A percentile compares a stretch with the other conserved stretches of the same genome.
Evolutionary conservation across 2,113 vertebrate genomes (phyloP).

Genomic region (Rhinolophus sinicus): DNA sequence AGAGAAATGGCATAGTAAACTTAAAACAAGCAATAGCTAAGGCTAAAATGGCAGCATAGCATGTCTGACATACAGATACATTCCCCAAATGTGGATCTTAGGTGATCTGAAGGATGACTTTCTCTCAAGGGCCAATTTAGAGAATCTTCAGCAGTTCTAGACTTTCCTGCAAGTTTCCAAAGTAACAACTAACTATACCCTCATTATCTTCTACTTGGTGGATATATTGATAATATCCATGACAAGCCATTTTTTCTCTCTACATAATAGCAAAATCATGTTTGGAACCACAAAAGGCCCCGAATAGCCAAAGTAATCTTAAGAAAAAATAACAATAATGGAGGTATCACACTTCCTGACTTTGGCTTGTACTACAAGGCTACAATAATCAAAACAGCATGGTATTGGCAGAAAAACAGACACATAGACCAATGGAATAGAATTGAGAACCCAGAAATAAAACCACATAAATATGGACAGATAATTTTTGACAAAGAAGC

Average conservation of each 20-base stretch:
- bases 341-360: too few species aligned
- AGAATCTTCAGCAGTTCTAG: not conserved
- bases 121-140: not conserved
- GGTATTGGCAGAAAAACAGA: too few species aligned
- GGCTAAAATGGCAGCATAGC: not conserved
- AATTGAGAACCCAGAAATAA: too few species aligned
- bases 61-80: not conserved
- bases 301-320: too few species aligned
- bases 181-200: not conserved
- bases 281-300: too few species aligned
- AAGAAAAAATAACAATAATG: too few species aligned
- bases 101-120: not conserved
- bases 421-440: too few species aligned
- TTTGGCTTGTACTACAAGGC: too few species aligned
- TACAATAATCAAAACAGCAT: too few species aligned
- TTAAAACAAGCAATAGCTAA: not conserved
- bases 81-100: not conserved
- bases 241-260: not conserved
- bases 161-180: not conserved
- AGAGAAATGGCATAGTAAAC: not conserved
- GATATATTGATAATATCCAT: not conserved
- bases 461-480: too few species aligned
- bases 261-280: not conserved
- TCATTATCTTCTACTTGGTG: not conserved
- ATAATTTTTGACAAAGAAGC: too few species aligned